These are phyloP conservation scores for Agonopterix heracliana DNA, from an alignment of 2,888 invertebrate genomes.

Conservation along the genomic window DNA sequence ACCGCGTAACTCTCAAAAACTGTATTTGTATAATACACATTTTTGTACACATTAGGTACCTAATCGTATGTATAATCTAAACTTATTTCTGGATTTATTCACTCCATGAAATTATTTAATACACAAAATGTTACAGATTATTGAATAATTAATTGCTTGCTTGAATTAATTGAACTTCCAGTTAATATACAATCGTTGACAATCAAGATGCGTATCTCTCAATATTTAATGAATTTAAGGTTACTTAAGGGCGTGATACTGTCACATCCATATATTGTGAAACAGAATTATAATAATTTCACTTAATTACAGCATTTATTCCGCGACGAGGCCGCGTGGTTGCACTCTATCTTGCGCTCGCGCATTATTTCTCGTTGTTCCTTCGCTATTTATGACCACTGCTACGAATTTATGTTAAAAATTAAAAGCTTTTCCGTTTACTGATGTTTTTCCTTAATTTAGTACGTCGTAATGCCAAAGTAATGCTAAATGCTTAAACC, in stretches of 20 bases:
- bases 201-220: too few species aligned
- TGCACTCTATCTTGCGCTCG: constrained; percentile 46
- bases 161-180: too few species aligned
- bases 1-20: too few species aligned
- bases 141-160: too few species aligned
- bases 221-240: neutral
- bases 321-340: constrained; percentile 46
- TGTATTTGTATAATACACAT: too few species aligned
- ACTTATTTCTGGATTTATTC: too few species aligned
- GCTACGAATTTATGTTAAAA: constrained; percentile 53
- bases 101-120: too few species aligned
- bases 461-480: neutral
- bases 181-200: too few species aligned
- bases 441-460: constrained; percentile 36
- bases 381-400: constrained; percentile 34
- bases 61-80: too few species aligned
- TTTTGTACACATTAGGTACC: too few species aligned
- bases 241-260: constrained; percentile 48
- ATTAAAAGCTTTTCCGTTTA: constrained; percentile 58
- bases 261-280: constrained; percentile 65
- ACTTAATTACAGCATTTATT: constrained; percentile 73
- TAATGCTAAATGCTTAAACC: neutral
- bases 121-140: too few species aligned
- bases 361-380: constrained; percentile 41
- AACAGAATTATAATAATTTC: constrained; percentile 72